Base-by-base conservation (phyloP, 2,113 vertebrate genomes). In the Calyptomena viridis region DNA sequence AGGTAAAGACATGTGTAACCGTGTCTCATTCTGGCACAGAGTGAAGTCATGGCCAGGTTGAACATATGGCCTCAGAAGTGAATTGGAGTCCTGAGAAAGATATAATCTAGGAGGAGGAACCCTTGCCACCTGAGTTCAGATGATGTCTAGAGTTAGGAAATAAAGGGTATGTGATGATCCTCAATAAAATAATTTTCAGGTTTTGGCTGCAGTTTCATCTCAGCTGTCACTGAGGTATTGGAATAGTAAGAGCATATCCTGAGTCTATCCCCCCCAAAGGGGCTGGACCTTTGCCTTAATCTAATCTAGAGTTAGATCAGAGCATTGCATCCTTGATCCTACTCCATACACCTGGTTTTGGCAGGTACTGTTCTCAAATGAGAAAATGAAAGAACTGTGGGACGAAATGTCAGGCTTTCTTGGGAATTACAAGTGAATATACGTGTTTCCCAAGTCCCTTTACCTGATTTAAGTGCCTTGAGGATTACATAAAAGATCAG, bases 1-100 rank as follows among this genome's bases (percentile, higher is more conserved):
- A 25, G 6, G 1, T 24, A 12, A 60, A n/a, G 28, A 79, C 2
- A 1, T 5, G 6, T 2, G 0, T 37, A 46, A 27, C 10, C 0
- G 1, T 30, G 16, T 49, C 81, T 74, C 20, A 40, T 52, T 21
- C 23, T 33, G 28, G 27, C 73, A 73, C 35, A 37, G 62, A 42
- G 55, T 11, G 19, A 24, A 77, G 33, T 35, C n/a, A 17, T 37
- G 74, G 20, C 35, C 35, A 53, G 31, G 23, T 8, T 87, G 73
- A 56, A 66, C 31, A 37, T 6, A 49, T 3, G 6, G n/a, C 19
- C n/a, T 87, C 68, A 44, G 31, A 66, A 77, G 24, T 35, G 46
- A 73, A 22, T 56, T 3, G 3, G 56, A 52, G 10, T 72, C 47
- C 39, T 78, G 60, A 78, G 42, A 62, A 39, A 83, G 28, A 42